phyloP scores from a whole-genome alignment of 2,797 vertebrate species.

The Chloroceryle amazona region DNA sequence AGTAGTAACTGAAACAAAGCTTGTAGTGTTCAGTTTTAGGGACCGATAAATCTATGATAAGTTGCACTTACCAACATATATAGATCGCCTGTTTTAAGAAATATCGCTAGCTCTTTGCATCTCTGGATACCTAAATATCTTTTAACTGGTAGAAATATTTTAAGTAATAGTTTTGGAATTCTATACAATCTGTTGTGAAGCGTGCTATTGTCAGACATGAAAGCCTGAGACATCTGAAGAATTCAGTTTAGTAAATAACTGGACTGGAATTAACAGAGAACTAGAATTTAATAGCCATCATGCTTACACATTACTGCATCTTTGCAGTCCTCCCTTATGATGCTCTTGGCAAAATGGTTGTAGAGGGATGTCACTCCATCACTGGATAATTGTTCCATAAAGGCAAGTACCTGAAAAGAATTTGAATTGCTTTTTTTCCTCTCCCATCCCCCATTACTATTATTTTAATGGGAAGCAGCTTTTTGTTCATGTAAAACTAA shows the following conservation, averaged over 20 bases:
- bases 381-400: not conserved
- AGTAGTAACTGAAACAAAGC: not conserved
- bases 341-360: not conserved
- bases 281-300: not conserved
- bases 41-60: not conserved
- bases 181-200: not conserved
- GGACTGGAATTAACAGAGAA: not conserved
- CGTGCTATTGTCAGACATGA: not conserved
- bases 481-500: conserved; percentile 45
- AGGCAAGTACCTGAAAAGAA: not conserved
- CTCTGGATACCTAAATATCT: not conserved
- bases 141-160: not conserved
- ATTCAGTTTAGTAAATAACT: not conserved
- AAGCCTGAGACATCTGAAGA: not conserved
- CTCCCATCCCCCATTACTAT: not conserved
- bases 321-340: not conserved
- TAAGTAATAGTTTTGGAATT: not conserved
- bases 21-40: not conserved
- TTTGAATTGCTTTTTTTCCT: not conserved
- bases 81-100: not conserved
- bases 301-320: accelerated
- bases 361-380: not conserved
- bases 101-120: not conserved
- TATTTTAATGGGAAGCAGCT: conserved; percentile 43
- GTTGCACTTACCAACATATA: not conserved